Evolutionary conservation across 2,797 vertebrate species (phyloP), one percentile per base, ranked within the genome.

Genomic region (Halcyon badia): DNA sequence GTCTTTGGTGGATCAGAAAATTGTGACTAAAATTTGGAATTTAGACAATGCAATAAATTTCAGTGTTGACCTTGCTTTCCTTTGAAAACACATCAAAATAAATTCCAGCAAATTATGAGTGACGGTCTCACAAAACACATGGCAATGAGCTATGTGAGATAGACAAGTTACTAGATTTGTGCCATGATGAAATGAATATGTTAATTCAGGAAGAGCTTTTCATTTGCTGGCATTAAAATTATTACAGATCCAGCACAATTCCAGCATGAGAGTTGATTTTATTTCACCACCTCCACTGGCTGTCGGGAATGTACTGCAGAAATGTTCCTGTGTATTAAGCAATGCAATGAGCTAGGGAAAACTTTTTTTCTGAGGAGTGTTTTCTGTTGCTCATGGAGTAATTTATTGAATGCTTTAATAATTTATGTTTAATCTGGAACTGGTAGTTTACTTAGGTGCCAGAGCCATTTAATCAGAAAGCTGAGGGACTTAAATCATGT

Each of bases 401-500:
- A 73, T 69, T 85, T 81, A 57, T 26, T 90, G 44, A 87, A 60
- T 76, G 30, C 71, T 82, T 91, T 16, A 89, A 75, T 92, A 80
- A 90, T 90, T 83, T 42, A 28, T 68, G 5, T 89, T 26, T 78
- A 46, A 71, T 71, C 22, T 87, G 66, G 35, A 92, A 77, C 21
- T 73, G 20, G 9, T 93, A 21, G 26, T 83, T 96, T 60, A 62
- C 10, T 87, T 87, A 73, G 15, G 9, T 25, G 4, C 48, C 73
- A 49, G 48, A 94, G 41, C 39, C 16, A 83, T 14, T 94, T 90
- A 87, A 87, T 94, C n/a, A 79, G 83, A 89, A 89, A 61, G 39
- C 51, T 57, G 28, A 87, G 68, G 54, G 52, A 52, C 39, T 86
- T 94, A 0, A 0, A 44, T 92, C 66, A 16, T 49, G 16, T 70